Percentiles rank a stretch among this genome's conserved stretches.
Evolutionary conservation across 2,797 vertebrate species (phyloP).

Genomic region (Coreius guichenoti): DNA sequence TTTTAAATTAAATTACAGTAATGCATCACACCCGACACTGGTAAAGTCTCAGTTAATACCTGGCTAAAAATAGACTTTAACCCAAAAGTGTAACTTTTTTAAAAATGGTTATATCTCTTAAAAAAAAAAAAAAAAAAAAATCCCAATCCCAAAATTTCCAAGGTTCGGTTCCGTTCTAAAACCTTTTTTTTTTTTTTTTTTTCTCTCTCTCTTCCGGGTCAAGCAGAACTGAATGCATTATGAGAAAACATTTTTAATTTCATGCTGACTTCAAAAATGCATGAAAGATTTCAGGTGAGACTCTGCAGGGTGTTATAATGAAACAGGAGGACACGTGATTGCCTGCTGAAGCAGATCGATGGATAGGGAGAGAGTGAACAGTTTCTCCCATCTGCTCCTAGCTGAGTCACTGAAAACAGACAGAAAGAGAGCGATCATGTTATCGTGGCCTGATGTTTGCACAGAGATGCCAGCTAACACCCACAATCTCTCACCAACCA

Average conservation of each 20-base stretch:
- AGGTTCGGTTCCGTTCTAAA: no score
- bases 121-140: no score
- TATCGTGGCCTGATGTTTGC: conserved; percentile 39
- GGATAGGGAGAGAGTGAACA: neutral
- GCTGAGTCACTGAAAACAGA: conserved; percentile 45
- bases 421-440: conserved; percentile 23
- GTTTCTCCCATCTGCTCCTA: neutral
- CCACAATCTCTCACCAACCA: conserved; percentile 37
- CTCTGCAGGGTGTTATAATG: neutral
- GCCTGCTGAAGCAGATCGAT: neutral
- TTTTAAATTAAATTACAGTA: neutral
- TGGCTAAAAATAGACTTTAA: no score
- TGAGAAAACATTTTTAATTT: neutral
- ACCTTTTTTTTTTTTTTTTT: no score
- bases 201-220: no score
- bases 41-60: no score
- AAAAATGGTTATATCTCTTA: neutral
- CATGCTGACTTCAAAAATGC: neutral
- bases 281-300: neutral
- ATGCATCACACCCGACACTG: neutral
- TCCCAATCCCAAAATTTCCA: no score
- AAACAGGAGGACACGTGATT: neutral
- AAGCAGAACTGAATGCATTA: no score
- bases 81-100: neutral
- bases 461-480: conserved; percentile 48